Conservation (phyloP, 2,113 vertebrate genomes). For the Leptobrachium ailaonicum region DNA sequence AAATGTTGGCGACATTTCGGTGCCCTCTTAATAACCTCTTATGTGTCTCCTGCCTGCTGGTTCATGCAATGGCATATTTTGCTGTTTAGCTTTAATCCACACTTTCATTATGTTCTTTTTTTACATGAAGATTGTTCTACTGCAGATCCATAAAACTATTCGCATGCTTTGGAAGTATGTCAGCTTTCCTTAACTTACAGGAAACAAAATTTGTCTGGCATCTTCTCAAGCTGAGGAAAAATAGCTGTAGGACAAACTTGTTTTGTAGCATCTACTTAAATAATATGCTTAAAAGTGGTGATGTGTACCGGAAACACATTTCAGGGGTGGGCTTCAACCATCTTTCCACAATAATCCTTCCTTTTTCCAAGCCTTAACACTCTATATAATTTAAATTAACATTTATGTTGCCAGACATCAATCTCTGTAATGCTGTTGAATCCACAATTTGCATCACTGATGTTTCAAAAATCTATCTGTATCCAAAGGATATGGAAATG, state of each 20-base stretch:
- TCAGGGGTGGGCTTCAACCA: constrained; percentile 29
- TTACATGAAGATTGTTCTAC: background rate
- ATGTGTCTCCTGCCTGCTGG: no score
- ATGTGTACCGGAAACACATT: constrained; percentile 41
- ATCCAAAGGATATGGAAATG: no score
- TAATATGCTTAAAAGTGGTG: constrained; percentile 32
- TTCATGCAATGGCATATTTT: no score
- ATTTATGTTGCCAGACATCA: constrained; percentile 4
- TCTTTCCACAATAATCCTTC: constrained; percentile 14
- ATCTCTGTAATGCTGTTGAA: constrained; percentile 1
- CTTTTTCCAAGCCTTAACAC: constrained; percentile 24
- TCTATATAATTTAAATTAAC: constrained; percentile 20
- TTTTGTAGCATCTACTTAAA: constrained; percentile 21
- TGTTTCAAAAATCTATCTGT: no score
- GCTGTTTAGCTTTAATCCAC: background rate
- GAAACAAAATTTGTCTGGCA: constrained; percentile 17
- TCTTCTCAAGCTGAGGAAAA: constrained; percentile 33
- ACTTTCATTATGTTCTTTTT: constrained; percentile 8
- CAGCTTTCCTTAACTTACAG: constrained; percentile 8
- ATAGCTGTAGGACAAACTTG: constrained; percentile 3
- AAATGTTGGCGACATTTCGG: no score
- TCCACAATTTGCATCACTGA: background rate
- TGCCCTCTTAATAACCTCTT: no score
- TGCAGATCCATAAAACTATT: constrained; percentile 2
- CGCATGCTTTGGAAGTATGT: constrained; percentile 27